phyloP scores from a whole-genome alignment of 2,113 vertebrate genomes.

The Hippocampus comes region DNA sequence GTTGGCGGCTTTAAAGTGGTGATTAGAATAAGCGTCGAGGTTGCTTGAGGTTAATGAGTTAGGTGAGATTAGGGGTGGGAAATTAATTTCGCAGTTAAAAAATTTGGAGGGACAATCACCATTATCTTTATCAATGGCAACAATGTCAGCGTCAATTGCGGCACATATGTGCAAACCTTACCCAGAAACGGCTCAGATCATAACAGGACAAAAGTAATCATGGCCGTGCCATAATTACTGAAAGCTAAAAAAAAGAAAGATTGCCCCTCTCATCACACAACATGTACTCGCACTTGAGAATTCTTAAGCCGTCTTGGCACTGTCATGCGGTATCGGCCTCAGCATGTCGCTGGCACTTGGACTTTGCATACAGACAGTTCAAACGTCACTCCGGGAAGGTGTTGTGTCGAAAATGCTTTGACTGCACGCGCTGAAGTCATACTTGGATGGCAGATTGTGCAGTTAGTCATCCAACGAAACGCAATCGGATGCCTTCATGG shows the following conservation, averaged over 20 bases:
- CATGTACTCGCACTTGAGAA: neutral
- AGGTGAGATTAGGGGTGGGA: slow-evolving; percentile 33
- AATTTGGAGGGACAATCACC: slow-evolving; percentile 8
- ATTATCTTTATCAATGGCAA: slow-evolving; percentile 13
- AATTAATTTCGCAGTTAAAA: slow-evolving; percentile 23
- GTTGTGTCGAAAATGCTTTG: neutral
- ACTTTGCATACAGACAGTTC: slow-evolving; percentile 20
- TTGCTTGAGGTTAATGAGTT: slow-evolving; percentile 52
- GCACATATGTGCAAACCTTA: neutral
- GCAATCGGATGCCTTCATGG: neutral
- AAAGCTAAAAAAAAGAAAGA: neutral
- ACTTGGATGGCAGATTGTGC: neutral
- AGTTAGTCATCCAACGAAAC: neutral
- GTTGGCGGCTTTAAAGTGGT: slow-evolving; percentile 40
- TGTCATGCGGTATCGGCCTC: neutral
- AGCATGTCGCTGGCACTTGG: slow-evolving; percentile 18
- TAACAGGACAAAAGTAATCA: neutral
- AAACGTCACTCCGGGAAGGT: neutral
- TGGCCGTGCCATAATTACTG: neutral
- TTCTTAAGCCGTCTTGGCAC: neutral
- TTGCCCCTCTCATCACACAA: neutral
- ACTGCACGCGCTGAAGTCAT: neutral
- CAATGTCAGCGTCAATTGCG: neutral
- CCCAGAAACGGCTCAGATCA: neutral
- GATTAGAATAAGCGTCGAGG: slow-evolving; percentile 47